These are phyloP conservation scores for Hirtodrosophila alboralis DNA, from an alignment of 2,888 invertebrate genomes.

Conservation along the genomic window DNA sequence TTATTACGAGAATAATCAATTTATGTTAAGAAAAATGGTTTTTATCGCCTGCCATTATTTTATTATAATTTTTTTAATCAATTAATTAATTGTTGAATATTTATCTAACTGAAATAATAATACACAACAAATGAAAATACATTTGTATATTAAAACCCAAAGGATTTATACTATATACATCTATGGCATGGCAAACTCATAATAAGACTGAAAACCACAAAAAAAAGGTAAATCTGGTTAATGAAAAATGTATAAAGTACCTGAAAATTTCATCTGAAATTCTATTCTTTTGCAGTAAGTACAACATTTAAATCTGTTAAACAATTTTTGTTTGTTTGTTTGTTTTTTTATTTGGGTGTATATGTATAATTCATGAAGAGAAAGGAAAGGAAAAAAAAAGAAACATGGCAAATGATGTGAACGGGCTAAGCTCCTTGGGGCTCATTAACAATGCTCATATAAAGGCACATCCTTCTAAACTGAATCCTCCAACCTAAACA, in stretches of 20 bases:
- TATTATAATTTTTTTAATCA: too few relatives aligned
- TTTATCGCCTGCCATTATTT: too few relatives aligned
- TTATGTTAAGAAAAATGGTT: too few relatives aligned
- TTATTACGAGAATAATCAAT: too few relatives aligned
- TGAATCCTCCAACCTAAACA: too few relatives aligned
- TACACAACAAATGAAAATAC: too few relatives aligned
- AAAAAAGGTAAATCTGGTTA: constrained; percentile 16
- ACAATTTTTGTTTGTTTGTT: too few relatives aligned
- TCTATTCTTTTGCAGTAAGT: constrained; percentile 29
- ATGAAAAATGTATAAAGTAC: constrained; percentile 36
- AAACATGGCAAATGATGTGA: constrained; percentile 47
- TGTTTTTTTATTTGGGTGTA: constrained; percentile 20
- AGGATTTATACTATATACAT: too few relatives aligned
- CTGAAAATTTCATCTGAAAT: constrained; percentile 18
- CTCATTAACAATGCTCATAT: constrained; percentile 67
- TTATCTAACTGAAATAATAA: too few relatives aligned
- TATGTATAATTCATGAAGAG: constrained; percentile 11
- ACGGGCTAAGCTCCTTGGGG: constrained; percentile 65
- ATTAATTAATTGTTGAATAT: too few relatives aligned
- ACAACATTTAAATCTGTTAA: constrained; percentile 59
- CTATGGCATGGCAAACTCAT: background rate
- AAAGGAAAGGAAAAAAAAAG: constrained; percentile 14
- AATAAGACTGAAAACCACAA: constrained; percentile 14
- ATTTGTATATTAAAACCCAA: too few relatives aligned
- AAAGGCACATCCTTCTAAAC: too few relatives aligned